Evolutionary conservation across 2,797 vertebrate genomes (phyloP).

Genomic region (Heliangelus exortis): DNA sequence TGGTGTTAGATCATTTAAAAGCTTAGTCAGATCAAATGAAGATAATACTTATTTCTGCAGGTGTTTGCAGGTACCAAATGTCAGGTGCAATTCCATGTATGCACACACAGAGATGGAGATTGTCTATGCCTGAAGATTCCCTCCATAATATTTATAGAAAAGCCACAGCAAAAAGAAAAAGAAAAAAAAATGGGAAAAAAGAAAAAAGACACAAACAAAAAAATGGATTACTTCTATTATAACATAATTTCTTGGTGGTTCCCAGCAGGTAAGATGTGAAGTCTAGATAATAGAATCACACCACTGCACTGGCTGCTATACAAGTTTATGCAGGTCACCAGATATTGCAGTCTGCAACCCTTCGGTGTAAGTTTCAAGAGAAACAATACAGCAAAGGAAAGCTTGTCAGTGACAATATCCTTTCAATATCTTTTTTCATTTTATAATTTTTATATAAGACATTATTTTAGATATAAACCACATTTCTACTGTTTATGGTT

Average conservation of each 20-base stretch:
- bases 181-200: too few relatives aligned
- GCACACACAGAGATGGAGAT: not conserved
- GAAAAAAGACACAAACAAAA: too few relatives aligned
- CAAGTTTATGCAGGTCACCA: constrained; percentile 56
- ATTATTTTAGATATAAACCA: not conserved
- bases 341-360: constrained; percentile 30
- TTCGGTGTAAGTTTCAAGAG: not conserved
- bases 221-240: not conserved
- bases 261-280: constrained; percentile 58
- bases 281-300: constrained; percentile 61
- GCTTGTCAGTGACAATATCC: not conserved
- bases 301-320: constrained; percentile 9
- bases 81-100: not conserved
- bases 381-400: constrained; percentile 25
- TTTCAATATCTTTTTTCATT: not conserved
- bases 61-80: constrained; percentile 9
- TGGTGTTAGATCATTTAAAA: not conserved
- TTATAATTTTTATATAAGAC: not conserved
- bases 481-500: not conserved
- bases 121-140: not conserved
- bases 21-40: not conserved
- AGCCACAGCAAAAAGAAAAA: not conserved
- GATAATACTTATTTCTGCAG: not conserved
- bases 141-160: not conserved
- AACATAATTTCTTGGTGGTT: constrained; percentile 45